Conservation (phyloP, 2,113 vertebrate genomes). For the Dicrurus megarhynchus region DNA sequence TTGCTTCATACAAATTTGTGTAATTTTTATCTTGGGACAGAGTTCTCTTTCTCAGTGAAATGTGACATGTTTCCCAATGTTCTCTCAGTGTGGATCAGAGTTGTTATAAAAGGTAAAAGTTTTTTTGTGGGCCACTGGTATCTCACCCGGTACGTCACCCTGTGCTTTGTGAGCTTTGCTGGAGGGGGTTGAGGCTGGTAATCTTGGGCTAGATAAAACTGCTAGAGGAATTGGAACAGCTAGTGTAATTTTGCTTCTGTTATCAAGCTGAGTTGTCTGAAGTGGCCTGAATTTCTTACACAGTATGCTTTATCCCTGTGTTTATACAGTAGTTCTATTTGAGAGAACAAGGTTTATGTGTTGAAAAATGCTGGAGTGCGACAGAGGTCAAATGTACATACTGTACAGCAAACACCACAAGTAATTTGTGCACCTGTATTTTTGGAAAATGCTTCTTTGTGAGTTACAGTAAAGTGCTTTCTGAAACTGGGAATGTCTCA, state of each 20-base stretch:
- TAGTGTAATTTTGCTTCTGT: slow-evolving; percentile 32
- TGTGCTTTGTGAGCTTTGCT: background rate
- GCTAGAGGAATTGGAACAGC: background rate
- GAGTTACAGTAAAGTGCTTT: slow-evolving; percentile 35
- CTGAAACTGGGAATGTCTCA: slow-evolving; percentile 23
- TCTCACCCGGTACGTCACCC: background rate
- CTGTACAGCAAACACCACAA: slow-evolving; percentile 37
- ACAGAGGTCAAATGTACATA: slow-evolving; percentile 33
- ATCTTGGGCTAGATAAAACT: slow-evolving; percentile 5
- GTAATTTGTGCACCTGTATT: slow-evolving; percentile 43
- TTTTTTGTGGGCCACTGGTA: background rate
- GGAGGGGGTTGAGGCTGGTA: background rate
- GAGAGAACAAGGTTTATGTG: slow-evolving; percentile 57
- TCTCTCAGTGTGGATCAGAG: background rate
- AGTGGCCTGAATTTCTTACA: slow-evolving; percentile 43
- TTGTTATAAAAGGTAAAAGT: background rate
- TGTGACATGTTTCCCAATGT: background rate
- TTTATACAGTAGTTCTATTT: slow-evolving; percentile 42
- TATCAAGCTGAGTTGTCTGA: slow-evolving; percentile 51
- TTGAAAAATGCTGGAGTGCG: background rate
- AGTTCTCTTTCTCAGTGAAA: background rate
- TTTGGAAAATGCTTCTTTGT: slow-evolving; percentile 49
- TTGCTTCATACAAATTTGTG: background rate
- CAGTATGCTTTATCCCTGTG: slow-evolving; percentile 56
- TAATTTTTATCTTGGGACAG: background rate